phyloP scores from a whole-genome alignment of 1,140 invertebrate species.

The Lamellibrachia luymesi region DNA sequence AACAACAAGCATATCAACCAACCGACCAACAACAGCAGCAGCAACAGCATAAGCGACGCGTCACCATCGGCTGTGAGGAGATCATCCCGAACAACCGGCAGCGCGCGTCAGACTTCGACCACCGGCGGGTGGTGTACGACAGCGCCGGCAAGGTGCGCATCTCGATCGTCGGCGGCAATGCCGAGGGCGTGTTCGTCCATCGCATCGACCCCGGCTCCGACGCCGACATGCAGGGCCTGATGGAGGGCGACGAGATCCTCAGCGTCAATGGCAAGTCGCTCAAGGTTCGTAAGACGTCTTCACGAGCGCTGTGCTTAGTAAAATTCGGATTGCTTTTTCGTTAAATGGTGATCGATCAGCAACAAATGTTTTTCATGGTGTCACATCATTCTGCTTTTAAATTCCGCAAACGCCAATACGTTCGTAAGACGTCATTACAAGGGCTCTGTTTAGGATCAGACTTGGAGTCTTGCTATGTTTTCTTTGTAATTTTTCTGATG shows the following conservation, averaged over 20 bases:
- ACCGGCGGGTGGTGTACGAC: conserved; percentile 20
- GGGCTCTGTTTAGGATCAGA: too few relatives aligned
- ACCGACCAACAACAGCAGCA: conserved; percentile 5
- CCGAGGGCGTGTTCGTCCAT: conserved; percentile 24
- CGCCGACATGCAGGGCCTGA: conserved; percentile 20
- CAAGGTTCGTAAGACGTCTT: neutral
- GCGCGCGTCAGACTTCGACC: neutral
- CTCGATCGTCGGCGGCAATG: conserved; percentile 26
- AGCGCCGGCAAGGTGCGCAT: conserved; percentile 21
- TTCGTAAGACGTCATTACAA: neutral
- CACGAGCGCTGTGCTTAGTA: too few relatives aligned
- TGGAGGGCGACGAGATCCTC: conserved; percentile 25
- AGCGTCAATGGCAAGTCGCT: conserved; percentile 23
- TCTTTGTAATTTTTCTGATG: too few relatives aligned
- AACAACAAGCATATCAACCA: conserved; percentile 6
- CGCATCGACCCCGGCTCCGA: conserved; percentile 13
- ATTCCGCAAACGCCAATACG: too few relatives aligned
- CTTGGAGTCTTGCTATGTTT: too few relatives aligned
- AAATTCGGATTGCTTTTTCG: too few relatives aligned
- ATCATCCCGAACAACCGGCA: conserved; percentile 17
- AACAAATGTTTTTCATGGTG: too few relatives aligned
- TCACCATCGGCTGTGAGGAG: conserved; percentile 11
- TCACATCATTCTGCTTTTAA: too few relatives aligned
- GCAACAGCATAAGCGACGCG: neutral
- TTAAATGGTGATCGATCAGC: too few relatives aligned